Evolutionary conservation across 1,140 invertebrate species (phyloP).

Genomic region (Drosophila sucinea): DNA sequence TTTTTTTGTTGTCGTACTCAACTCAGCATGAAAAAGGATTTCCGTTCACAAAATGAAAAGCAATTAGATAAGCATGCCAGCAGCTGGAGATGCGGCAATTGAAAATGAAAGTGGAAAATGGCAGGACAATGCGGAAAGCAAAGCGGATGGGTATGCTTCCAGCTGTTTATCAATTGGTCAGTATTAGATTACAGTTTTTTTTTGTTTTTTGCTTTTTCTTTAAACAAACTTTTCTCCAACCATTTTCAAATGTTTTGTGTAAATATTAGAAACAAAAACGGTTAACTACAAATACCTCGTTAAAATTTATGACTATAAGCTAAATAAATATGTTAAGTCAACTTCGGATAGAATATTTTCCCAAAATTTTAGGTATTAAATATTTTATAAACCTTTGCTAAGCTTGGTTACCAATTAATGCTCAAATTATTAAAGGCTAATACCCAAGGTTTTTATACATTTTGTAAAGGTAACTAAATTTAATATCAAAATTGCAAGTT

Average conservation of each 20-base stretch:
- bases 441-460: too few relatives aligned
- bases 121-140: conserved; percentile 48
- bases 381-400: too few relatives aligned
- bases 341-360: too few relatives aligned
- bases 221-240: not conserved
- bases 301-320: too few relatives aligned
- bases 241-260: not conserved
- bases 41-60: conserved; percentile 58
- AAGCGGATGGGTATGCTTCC: conserved; percentile 14
- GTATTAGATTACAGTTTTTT: conserved; percentile 8
- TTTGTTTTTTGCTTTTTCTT: not conserved
- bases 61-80: conserved; percentile 74
- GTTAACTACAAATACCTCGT: too few relatives aligned
- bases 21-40: conserved; percentile 70
- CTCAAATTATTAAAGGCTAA: too few relatives aligned
- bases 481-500: too few relatives aligned
- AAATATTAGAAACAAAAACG: not conserved
- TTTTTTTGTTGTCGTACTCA: conserved; percentile 31
- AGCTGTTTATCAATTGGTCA: conserved; percentile 16
- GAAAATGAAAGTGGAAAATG: conserved; percentile 42
- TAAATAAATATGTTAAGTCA: too few relatives aligned
- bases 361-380: too few relatives aligned
- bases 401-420: too few relatives aligned
- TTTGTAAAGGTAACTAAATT: too few relatives aligned
- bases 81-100: conserved; percentile 55